These are phyloP conservation scores for Amphipyra tragopoginis DNA, from an alignment of 2,888 invertebrate species.

Conservation along the genomic window DNA sequence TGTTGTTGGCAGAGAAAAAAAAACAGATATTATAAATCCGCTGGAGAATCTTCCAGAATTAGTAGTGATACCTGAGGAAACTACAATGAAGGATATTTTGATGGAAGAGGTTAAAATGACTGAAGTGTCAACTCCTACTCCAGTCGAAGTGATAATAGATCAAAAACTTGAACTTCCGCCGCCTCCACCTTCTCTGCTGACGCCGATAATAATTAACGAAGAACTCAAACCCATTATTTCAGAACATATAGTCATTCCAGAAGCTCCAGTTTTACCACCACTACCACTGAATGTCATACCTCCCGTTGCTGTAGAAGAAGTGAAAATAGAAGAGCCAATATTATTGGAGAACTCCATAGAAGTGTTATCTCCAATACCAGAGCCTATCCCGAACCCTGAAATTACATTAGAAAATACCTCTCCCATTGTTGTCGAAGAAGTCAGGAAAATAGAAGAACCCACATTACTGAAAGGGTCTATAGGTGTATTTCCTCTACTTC, in stretches of 20 bases:
- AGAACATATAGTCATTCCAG: constrained; percentile 4
- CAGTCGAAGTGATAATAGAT: neutral
- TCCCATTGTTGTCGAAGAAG: neutral
- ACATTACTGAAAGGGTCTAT: no score
- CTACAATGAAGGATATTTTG: neutral
- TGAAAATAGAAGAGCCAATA: neutral
- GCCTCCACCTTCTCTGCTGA: neutral
- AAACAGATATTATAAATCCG: neutral
- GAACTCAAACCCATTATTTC: neutral
- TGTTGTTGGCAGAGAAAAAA: constrained; percentile 8
- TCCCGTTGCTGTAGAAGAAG: neutral
- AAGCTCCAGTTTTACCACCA: constrained; percentile 15
- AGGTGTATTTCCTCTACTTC: no score
- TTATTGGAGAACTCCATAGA: constrained; percentile 2
- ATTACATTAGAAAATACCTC: neutral
- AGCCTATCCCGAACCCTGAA: neutral
- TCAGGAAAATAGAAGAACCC: no score
- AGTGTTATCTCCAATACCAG: constrained; percentile 5
- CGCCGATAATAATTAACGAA: no score
- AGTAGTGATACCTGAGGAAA: neutral
- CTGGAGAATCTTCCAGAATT: neutral
- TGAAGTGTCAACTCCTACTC: neutral
- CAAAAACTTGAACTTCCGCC: neutral
- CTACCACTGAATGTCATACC: neutral
- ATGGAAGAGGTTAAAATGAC: neutral